Evolutionary conservation across 2,797 vertebrate species (phyloP), one percentile per base, ranked within the genome.

Genomic region (Semaprochilodus insignis): DNA sequence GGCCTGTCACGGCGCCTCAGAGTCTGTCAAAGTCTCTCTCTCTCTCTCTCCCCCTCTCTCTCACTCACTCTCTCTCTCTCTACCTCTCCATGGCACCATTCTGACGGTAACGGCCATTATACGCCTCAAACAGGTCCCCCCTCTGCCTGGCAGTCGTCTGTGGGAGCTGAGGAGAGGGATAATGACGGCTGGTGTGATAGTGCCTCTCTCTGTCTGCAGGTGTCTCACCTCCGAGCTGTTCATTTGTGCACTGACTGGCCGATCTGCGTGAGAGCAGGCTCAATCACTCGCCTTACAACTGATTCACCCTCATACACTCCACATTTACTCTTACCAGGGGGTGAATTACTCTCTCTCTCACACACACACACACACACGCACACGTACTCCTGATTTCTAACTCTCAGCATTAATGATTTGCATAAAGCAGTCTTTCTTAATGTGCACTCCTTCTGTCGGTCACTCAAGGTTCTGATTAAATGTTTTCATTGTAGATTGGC

Each of bases 381-480:
- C 78, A 62, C 36, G 27, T 71, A 72, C 55, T 75, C 83, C 81
- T 81, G 23, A 77, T 81, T 77, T 84, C 84, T 84, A 85, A 82
- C 90, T 90, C 79, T 81, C 85, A 88, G 89, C 90, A 84, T 87
- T 87, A 85, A 85, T 85, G 90, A 93, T 94, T 94, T 94, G 87
- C 92, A 92, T 93, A 89, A 87, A 79, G 8, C 84, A 73, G 91
- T 90, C 90, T 89, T 87, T 89, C 88, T 86, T 81, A 92, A 19
- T 72, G 16, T 2, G 48, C 91, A 84, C 87, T 88, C 89, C 90
- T 93, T 92, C 87, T 88, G 87, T 51, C 85, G 86, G 88, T 89
- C 86, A 91, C 92, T 93, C 91, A 89, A 94, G 93, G 90, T 93
- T 91, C 90, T 94, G 92, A 93, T 94, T 91, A 94, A 94, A 92